Base-by-base conservation (phyloP, 2,797 vertebrate species). In the Numenius phaeopus region DNA sequence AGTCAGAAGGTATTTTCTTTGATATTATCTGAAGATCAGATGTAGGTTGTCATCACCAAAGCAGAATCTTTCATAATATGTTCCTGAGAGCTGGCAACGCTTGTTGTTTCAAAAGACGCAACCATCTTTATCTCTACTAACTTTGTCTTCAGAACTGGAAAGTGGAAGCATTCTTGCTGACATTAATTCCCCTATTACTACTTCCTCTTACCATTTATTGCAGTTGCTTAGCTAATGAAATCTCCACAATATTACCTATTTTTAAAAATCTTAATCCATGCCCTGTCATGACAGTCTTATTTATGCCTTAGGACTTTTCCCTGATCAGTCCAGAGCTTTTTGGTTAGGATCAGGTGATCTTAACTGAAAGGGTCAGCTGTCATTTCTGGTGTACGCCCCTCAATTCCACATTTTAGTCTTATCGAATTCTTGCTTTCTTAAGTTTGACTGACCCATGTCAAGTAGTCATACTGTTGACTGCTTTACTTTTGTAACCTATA, bases 81-180 rank as follows among this genome's bases (percentile, higher is more conserved):
- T 67, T 94, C 23, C 37, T 79, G 54, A 83, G 29, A 75, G 26
- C 2, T 52, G 32, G 49, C 50, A 80, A 50, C 20, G 27, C 20
- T n/a, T 2, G 1, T 30, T 7, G 3, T 88, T 96, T 86, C 69
- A 71, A 75, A 87, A 66, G 29, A 50, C 34, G 19, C 4, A 30
- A 78, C 70, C 84, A 11, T 18, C n/a, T 83, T 86, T 67, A 30
- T 67, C 29, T 84, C 20, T 50, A 30, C 42, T 44, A 17, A n/a
- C 29, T 89, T 82, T 40, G 32, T 70, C 40, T 78, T 93, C 65
- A 89, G 39, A 95, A 83, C 5, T 55, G 55, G 27, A 42, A 96
- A 83, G 57, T 94, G 57, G 69, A 92, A 92, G 30, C 23, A 58
- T 79, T 90, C 54, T 90, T 92, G 66, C 54, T 89, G 93, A 87